Percentiles rank a stretch among this genome's conserved stretches.
These are phyloP conservation scores for Polylopha cassiicola DNA, from an alignment of 2,888 invertebrate species.

Conservation along the genomic window DNA sequence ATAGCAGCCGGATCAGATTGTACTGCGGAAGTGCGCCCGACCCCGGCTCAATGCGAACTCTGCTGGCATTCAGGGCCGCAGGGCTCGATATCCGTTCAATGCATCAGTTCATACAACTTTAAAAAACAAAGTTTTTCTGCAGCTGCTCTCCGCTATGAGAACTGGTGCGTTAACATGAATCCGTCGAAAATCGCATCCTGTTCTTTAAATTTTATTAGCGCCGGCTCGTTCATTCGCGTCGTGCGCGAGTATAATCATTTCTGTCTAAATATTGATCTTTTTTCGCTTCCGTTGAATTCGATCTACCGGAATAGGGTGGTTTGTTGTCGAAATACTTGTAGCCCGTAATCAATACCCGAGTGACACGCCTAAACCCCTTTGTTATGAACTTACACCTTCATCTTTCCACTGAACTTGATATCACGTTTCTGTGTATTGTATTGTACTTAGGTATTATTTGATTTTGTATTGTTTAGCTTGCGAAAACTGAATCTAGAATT, in stretches of 20 bases:
- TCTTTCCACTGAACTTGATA: slow-evolving; percentile 24
- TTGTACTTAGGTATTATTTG: background rate
- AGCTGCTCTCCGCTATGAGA: slow-evolving; percentile 59
- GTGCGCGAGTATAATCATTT: slow-evolving; percentile 62
- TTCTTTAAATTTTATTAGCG: slow-evolving; percentile 65
- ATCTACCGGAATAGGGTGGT: slow-evolving; percentile 56
- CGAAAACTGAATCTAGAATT: too few relatives aligned
- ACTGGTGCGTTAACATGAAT: slow-evolving; percentile 63
- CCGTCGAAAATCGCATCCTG: slow-evolving; percentile 71
- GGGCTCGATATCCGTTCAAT: slow-evolving; percentile 62
- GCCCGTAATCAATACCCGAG: slow-evolving; percentile 52
- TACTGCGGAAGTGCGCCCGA: slow-evolving; percentile 49
- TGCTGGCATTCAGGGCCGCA: slow-evolving; percentile 36
- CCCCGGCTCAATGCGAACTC: slow-evolving; percentile 48
- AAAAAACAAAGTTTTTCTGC: slow-evolving; percentile 33
- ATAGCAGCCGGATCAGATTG: slow-evolving; percentile 39
- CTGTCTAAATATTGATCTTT: slow-evolving; percentile 75
- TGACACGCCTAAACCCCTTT: slow-evolving; percentile 43
- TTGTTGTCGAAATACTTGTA: slow-evolving; percentile 42
- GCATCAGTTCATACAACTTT: slow-evolving; percentile 38
- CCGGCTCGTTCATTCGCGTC: slow-evolving; percentile 59
- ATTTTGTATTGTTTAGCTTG: too few relatives aligned
- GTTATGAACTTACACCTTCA: slow-evolving; percentile 24
- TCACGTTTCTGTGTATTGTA: slow-evolving; percentile 13
- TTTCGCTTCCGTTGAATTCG: slow-evolving; percentile 62